These are phyloP conservation scores for Nycticryphes semicollaris DNA, from an alignment of 2,113 vertebrate genomes.

Conservation along the genomic window DNA sequence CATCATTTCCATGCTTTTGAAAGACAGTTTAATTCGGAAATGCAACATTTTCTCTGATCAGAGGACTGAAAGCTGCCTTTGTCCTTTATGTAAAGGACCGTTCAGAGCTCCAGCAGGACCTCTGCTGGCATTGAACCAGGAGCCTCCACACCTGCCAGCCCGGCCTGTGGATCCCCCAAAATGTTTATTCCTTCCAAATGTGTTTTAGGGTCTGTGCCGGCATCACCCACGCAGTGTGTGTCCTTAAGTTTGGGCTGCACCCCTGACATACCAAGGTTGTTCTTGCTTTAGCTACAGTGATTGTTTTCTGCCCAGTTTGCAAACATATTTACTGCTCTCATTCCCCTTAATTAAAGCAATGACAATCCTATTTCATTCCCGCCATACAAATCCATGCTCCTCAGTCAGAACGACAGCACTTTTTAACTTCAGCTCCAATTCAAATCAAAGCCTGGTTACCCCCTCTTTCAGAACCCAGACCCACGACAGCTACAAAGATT, in stretches of 20 bases:
- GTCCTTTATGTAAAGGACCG: not conserved
- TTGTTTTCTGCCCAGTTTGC: not conserved
- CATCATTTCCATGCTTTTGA: not conserved
- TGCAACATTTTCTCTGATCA: not conserved
- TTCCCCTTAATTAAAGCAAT: not conserved
- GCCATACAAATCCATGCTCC: not conserved
- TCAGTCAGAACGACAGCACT: not conserved
- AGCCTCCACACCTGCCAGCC: not conserved
- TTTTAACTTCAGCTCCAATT: not conserved
- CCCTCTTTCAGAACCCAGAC: not conserved
- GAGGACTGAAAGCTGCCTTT: not conserved
- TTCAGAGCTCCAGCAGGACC: not conserved
- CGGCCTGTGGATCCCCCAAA: not conserved
- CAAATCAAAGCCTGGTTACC: not conserved
- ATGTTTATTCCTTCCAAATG: fast-evolving
- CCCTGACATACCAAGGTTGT: not conserved
- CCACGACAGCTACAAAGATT: not conserved
- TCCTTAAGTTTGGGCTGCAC: fast-evolving
- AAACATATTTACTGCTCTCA: not conserved
- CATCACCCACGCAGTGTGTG: fast-evolving
- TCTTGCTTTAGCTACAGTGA: not conserved
- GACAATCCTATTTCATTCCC: not conserved
- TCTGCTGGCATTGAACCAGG: not conserved
- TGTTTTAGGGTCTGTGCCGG: not conserved
- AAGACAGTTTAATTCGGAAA: not conserved